A percentile compares a stretch with the other conserved stretches of the same genome.
Evolutionary conservation across 30 jellyfish, hydroid and myxozoan species (phyloP).

Genomic region (Sanderia malayensis): DNA sequence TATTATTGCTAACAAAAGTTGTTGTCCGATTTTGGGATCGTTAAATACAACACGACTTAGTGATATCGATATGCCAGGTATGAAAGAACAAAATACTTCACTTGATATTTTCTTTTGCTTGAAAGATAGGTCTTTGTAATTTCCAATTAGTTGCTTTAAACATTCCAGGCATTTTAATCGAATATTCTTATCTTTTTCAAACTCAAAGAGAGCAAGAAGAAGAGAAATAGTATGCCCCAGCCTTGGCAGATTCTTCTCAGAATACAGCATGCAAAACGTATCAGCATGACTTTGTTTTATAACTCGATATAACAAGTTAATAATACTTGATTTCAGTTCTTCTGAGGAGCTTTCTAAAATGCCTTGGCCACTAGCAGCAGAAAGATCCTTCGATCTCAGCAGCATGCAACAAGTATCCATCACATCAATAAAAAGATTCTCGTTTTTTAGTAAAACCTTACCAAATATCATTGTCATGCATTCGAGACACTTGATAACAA

Average conservation of each 20-base stretch:
- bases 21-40: constrained; percentile 49
- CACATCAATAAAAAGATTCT: constrained; percentile 32
- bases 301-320: constrained; percentile 9
- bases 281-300: constrained; percentile 3
- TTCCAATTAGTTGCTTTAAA: constrained; percentile 33
- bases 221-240: constrained; percentile 83
- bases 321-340: constrained; percentile 54
- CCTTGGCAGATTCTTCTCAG: constrained; percentile 54
- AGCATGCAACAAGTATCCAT: constrained; percentile 53
- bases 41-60: constrained; percentile 32
- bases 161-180: constrained; percentile 37
- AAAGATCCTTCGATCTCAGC: constrained; percentile 45
- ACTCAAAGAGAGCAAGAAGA: constrained; percentile 53
- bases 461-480: constrained; percentile 21
- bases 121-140: neutral
- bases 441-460: neutral
- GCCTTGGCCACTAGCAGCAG: constrained; percentile 47
- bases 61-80: constrained; percentile 73
- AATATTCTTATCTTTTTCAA: constrained; percentile 51
- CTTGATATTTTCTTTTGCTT: constrained; percentile 23
- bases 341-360: constrained; percentile 58
- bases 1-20: constrained; percentile 16
- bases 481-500: constrained; percentile 18
- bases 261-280: constrained; percentile 12
- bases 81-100: constrained; percentile 56